Evolutionary conservation across 1,140 invertebrate genomes (phyloP).

Genomic region (Diabrotica virgifera): DNA sequence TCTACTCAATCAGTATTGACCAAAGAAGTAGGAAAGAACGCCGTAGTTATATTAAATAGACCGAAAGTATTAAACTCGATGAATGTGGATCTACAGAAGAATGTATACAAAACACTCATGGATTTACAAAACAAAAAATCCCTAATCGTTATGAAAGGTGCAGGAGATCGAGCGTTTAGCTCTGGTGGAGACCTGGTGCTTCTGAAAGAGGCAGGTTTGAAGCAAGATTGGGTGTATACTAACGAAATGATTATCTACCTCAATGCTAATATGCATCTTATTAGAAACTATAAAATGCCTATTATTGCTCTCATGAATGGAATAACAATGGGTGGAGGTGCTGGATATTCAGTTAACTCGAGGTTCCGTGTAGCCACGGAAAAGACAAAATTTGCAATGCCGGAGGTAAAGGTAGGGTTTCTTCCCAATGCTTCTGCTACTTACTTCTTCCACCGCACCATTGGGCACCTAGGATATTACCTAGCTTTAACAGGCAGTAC

Average conservation of each 20-base stretch:
- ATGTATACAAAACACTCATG: constrained; percentile 77
- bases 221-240: constrained; percentile 81
- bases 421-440: constrained; percentile 96
- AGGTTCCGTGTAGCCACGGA: constrained; percentile 93
- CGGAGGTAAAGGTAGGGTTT: constrained; percentile 91
- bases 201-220: constrained; percentile 66
- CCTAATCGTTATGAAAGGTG: constrained; percentile 88
- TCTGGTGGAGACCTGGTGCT: constrained; percentile 94
- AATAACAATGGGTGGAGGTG: constrained; percentile 98
- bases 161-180: constrained; percentile 95
- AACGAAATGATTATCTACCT: background rate
- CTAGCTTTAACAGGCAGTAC: constrained; percentile 89
- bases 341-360: constrained; percentile 93
- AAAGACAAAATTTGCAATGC: constrained; percentile 97
- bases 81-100: constrained; percentile 84
- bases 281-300: constrained; percentile 86
- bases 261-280: constrained; percentile 46
- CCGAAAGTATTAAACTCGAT: constrained; percentile 84
- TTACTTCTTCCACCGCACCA: constrained; percentile 85
- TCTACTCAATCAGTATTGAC: no score
- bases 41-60: constrained; percentile 80
- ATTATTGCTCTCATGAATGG: constrained; percentile 94
- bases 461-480: constrained; percentile 83
- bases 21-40: constrained; percentile 57
- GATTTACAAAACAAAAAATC: constrained; percentile 82